Evolutionary conservation across 2,113 vertebrate genomes (phyloP), one percentile per base, ranked within the genome.

Genomic region (Chaetodon auriga): DNA sequence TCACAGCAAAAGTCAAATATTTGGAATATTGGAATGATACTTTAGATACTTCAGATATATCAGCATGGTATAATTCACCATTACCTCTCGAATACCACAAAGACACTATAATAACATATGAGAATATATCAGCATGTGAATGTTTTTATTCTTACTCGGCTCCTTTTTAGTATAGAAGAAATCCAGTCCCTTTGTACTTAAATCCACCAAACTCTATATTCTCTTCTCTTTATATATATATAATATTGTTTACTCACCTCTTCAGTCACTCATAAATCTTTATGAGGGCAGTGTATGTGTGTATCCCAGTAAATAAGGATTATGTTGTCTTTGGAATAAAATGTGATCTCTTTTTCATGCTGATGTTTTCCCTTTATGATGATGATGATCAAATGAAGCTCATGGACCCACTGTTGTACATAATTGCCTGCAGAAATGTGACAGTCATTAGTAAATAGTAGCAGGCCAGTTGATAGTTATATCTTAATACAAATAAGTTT

Each of bases 381-480:
- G 49, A 43, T 48, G 57, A 65, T 74, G 69, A 76, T 65, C 78
- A 70, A 85, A 65, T 46, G 71, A 23, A 63, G 65, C 61, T 61
- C 15, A n/a, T 21, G 15, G 73, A 68, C 25, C 45, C 61, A 36
- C 15, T 64, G 35, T 74, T 55, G n/a, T 75, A 45, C 46, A 68
- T 71, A 80, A 82, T 60, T 71, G 62, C 71, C 78, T 75, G 60
- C 7, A 53, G 53, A 63, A 68, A 62, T 71, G 75, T 72, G 63
- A 21, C 2, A 55, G 70, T 74, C 81, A 81, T 83, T 76, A 76
- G 70, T 45, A 73, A 79, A 79, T 65, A 77, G 70, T 49, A 54
- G 76, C 54, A 43, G 38, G 14, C 53, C 68, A 74, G 36, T 49
- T 84, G 48, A 58, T 74, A 61, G 81, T 78, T 80, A 23, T 80